Conservation (phyloP, 2,113 vertebrate genomes). For the Labrus mixtus region DNA sequence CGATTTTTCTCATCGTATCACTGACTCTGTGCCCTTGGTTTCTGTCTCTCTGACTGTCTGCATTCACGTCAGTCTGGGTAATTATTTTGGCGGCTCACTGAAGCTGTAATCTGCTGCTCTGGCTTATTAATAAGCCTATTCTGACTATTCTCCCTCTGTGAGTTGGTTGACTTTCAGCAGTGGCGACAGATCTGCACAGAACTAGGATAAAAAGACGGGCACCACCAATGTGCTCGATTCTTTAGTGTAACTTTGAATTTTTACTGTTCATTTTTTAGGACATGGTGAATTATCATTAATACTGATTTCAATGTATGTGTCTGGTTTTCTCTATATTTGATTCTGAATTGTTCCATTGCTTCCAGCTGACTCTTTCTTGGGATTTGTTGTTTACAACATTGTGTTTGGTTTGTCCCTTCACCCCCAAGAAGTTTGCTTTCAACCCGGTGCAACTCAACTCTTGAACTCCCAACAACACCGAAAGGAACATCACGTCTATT, state of each 20-base stretch:
- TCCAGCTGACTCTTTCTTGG: background rate
- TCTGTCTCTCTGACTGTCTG: constrained; percentile 10
- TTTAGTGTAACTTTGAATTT: too few species aligned
- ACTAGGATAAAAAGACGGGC: constrained; percentile 15
- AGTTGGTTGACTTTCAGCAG: constrained; percentile 60
- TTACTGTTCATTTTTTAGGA: background rate
- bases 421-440: constrained; percentile 33
- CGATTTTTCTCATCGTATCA: background rate
- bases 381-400: background rate
- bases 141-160: constrained; percentile 41
- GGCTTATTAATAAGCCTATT: constrained; percentile 58
- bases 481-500: constrained; percentile 50
- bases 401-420: constrained; percentile 8
- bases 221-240: background rate
- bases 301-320: background rate
- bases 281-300: background rate
- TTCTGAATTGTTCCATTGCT: background rate
- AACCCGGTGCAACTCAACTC: constrained; percentile 31
- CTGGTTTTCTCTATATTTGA: too few species aligned
- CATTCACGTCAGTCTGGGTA: constrained; percentile 16
- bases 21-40: background rate
- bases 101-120: constrained; percentile 45
- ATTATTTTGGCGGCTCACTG: constrained; percentile 35
- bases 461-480: constrained; percentile 34
- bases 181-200: constrained; percentile 31